phyloP scores from a whole-genome alignment of 2,113 vertebrate genomes.

The Anhinga rufa region DNA sequence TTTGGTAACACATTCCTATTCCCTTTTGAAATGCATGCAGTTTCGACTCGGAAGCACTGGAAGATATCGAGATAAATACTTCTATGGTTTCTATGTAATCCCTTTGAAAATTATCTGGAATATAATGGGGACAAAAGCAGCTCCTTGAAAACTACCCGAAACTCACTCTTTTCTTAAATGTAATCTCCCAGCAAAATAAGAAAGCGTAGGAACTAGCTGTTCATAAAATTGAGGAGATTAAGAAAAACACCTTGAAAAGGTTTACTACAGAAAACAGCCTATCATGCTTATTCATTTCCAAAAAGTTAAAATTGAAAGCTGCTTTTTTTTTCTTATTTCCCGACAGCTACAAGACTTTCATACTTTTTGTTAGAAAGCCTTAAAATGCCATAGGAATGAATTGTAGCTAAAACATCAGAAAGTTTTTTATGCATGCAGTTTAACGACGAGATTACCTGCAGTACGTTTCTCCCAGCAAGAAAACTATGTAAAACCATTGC shows the following conservation, averaged over 20 bases:
- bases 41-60: neutral
- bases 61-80: slow-evolving; percentile 36
- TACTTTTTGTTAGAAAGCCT: neutral
- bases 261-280: neutral
- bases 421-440: neutral
- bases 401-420: slow-evolving; percentile 1
- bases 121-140: slow-evolving; percentile 48
- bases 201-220: neutral
- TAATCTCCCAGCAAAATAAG: slow-evolving; percentile 16
- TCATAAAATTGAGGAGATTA: neutral
- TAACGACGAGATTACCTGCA: slow-evolving; percentile 17
- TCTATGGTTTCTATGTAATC: slow-evolving; percentile 16
- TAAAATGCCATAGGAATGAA: neutral
- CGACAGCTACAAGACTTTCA: neutral
- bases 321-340: neutral
- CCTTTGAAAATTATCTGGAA: slow-evolving; percentile 34
- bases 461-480: neutral
- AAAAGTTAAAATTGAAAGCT: slow-evolving; percentile 51
- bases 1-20: slow-evolving; percentile 39
- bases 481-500: neutral
- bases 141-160: slow-evolving; percentile 43
- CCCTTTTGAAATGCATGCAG: slow-evolving; percentile 10
- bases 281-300: neutral
- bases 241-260: slow-evolving; percentile 11
- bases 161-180: slow-evolving; percentile 4